These are phyloP conservation scores for Drosophila birchii DNA, from an alignment of 2,888 invertebrate species.

Conservation along the genomic window DNA sequence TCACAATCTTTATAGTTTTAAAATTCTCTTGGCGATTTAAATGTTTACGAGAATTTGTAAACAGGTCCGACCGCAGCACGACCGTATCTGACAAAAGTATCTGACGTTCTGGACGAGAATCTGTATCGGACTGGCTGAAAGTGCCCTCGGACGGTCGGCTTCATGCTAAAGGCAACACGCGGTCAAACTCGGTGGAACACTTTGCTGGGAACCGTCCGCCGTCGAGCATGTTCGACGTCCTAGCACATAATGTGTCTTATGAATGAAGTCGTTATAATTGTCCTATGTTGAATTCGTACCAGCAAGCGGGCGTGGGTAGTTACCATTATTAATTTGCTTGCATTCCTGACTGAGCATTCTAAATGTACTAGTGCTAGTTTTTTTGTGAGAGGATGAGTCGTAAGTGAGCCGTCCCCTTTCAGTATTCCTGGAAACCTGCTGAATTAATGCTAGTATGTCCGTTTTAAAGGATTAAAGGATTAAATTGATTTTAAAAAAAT, in stretches of 20 bases:
- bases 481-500: background rate
- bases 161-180: slow-evolving; percentile 78
- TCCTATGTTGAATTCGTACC: background rate
- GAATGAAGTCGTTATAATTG: slow-evolving; percentile 54
- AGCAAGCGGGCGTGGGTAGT: background rate
- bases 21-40: slow-evolving; percentile 19
- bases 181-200: slow-evolving; percentile 59
- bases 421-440: background rate
- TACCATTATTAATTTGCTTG: too few species aligned
- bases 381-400: background rate
- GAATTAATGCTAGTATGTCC: background rate
- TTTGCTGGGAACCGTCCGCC: slow-evolving; percentile 11
- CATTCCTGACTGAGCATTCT: background rate
- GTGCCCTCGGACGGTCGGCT: slow-evolving; percentile 49
- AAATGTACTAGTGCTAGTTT: background rate
- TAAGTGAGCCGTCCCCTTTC: too few species aligned
- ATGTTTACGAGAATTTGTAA: slow-evolving; percentile 23
- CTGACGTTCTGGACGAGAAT: slow-evolving; percentile 52
- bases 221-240: slow-evolving; percentile 41
- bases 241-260: slow-evolving; percentile 47
- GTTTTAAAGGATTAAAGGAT: background rate
- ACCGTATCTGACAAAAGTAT: slow-evolving; percentile 62
- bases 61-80: slow-evolving; percentile 41
- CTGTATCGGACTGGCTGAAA: slow-evolving; percentile 14
- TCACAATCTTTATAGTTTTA: slow-evolving; percentile 1